Base-by-base conservation (phyloP, 2,113 vertebrate species). In the Tretioscincus oriximinensis region DNA sequence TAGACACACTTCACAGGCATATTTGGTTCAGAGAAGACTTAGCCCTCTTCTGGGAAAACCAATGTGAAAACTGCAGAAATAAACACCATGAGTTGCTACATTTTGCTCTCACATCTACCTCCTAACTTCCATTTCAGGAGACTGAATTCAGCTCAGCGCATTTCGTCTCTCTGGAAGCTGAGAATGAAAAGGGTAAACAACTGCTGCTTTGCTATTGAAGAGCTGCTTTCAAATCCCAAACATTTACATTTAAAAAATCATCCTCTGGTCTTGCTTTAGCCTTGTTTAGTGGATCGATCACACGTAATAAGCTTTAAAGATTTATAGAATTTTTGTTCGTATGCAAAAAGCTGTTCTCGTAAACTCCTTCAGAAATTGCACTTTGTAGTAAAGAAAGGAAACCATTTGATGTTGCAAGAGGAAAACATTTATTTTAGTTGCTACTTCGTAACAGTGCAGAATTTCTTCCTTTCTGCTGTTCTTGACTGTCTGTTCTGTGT, bases 101-200 rank as follows among this genome's bases (percentile, higher is more conserved):
- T 20, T 7, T 26, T 26, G 12, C 20, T 8, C 76, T 47, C 4
- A 12, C n/a, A 28, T 76, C 26, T 47, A 65, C 41, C 63, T 51
- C n/a, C 16, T 76, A 61, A 18, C 5, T 69, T 26, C 65, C 26
- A 24, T 28, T 76, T 66, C 66, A 60, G 16, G 26, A 8, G 4
- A 16, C 67, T 69, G 49, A 68, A 81, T 68, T 76, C 20, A 81
- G 61, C 69, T 82, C 69, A 63, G 51, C 61, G 54, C 54, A 76
- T 58, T 70, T 45, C 18, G 47, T 69, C 26, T 67, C 80, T 81
- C 51, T 4, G 61, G 51, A 63, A 73, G 60, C 51, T 18, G 28
- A 41, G 9, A 47, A 41, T 76, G 51, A 61, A 63, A 31, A 76
- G 73, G 29, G 67, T 81, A 12, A 76, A 58, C 49, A 68, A 31